Evolutionary conservation across 2,113 vertebrate species (phyloP).

Genomic region (Fukomys damarensis): DNA sequence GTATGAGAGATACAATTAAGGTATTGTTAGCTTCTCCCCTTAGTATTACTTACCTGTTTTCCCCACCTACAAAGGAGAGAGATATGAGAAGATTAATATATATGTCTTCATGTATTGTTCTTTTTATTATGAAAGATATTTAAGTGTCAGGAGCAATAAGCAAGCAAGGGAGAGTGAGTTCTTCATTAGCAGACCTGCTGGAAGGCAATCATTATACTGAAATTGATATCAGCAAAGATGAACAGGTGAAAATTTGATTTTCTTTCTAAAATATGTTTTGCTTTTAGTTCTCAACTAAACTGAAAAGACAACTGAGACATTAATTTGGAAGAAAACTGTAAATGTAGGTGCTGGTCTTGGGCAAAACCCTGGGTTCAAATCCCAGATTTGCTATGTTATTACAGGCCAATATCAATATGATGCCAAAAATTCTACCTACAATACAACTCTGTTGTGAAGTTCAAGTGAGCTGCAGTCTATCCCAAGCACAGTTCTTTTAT

Average conservation of each 20-base stretch:
- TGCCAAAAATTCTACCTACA: neutral
- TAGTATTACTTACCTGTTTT: neutral
- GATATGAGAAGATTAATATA: slow-evolving; percentile 32
- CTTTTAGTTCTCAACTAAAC: slow-evolving; percentile 15
- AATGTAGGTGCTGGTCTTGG: neutral
- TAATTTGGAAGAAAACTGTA: neutral
- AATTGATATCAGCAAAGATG: neutral
- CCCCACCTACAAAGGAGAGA: neutral
- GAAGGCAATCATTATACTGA: neutral
- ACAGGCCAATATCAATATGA: neutral
- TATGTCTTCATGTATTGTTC: neutral
- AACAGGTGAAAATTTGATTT: neutral
- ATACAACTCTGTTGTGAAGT: neutral
- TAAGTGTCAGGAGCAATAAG: neutral
- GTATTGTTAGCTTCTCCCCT: neutral
- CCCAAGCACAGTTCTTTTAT: neutral
- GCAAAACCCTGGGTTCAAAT: neutral
- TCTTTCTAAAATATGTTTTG: neutral
- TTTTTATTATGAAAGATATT: neutral
- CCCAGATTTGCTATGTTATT: neutral
- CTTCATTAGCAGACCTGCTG: neutral
- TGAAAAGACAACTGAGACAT: neutral
- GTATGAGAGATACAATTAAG: neutral
- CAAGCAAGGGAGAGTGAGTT: neutral
- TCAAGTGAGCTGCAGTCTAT: neutral